Percentiles rank a stretch among this genome's conserved stretches.
These are phyloP conservation scores for Ursus arctos DNA, from an alignment of 2,113 vertebrate species.

Conservation along the genomic window DNA sequence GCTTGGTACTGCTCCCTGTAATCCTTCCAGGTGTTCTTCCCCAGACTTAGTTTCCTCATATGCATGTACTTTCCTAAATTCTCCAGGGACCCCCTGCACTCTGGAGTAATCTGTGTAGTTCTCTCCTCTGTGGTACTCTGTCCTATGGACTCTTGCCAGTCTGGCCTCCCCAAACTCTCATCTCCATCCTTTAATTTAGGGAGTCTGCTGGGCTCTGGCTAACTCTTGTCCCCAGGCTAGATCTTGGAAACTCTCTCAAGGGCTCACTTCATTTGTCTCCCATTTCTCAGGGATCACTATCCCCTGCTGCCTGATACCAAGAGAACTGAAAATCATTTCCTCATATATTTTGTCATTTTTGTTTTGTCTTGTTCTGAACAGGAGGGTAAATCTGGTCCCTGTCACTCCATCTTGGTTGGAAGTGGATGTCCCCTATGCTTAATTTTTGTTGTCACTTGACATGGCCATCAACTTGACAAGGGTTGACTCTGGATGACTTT, in stretches of 20 bases:
- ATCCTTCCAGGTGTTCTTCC: background rate
- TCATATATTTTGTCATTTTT: background rate
- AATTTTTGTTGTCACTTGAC: background rate
- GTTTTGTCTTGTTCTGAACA: background rate
- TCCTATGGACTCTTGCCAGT: background rate
- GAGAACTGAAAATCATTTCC: background rate
- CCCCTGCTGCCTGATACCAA: background rate
- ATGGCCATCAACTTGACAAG: background rate
- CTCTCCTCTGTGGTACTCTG: background rate
- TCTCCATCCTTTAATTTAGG: background rate
- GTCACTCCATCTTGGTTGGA: background rate
- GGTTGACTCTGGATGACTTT: background rate
- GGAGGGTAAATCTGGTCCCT: background rate
- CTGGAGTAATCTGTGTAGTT: background rate
- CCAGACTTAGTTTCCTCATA: background rate
- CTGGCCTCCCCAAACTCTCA: background rate
- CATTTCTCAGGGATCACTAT: background rate
- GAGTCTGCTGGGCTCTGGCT: background rate
- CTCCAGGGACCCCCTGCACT: too few relatives aligned
- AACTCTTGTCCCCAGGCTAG: background rate
- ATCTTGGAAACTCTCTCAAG: background rate
- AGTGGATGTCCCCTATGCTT: background rate
- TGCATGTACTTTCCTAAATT: accelerated
- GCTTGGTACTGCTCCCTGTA: background rate
- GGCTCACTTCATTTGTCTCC: background rate